These are phyloP conservation scores for Schizotus pectinicornis DNA, from an alignment of 2,888 invertebrate species.

Conservation along the genomic window DNA sequence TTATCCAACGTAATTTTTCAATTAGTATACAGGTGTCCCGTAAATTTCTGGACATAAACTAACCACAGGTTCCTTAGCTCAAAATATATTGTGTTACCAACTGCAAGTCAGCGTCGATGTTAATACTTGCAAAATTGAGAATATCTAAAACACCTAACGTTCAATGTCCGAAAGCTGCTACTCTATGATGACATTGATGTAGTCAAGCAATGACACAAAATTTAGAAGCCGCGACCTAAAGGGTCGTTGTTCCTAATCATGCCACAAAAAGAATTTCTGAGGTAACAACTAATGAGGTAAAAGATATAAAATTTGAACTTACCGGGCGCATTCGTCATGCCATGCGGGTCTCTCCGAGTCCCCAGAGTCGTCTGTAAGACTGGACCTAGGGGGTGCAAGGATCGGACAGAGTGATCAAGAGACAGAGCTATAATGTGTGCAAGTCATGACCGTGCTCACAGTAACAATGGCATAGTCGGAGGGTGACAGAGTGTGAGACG, in stretches of 20 bases:
- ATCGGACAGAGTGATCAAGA: conserved; percentile 55
- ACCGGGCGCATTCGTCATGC: conserved; percentile 71
- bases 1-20: too few species aligned
- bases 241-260: conserved; percentile 13
- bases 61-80: too few species aligned
- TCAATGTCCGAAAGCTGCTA: too few species aligned
- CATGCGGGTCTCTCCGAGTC: conserved; percentile 63
- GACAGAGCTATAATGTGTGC: conserved; percentile 45
- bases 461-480: conserved; percentile 23
- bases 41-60: too few species aligned
- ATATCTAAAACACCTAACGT: too few species aligned
- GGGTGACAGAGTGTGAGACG: conserved; percentile 35
- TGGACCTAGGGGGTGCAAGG: conserved; percentile 59
- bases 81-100: too few species aligned
- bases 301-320: conserved; percentile 55
- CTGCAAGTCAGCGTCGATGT: too few species aligned
- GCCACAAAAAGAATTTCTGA: conserved; percentile 6
- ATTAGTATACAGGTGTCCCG: too few species aligned
- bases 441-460: conserved; percentile 46
- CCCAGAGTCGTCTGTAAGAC: conserved; percentile 57
- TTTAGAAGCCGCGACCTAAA: too few species aligned
- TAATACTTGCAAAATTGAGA: too few species aligned
- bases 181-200: too few species aligned
- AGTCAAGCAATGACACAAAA: too few species aligned
- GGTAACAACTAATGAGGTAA: conserved; percentile 4